A percentile compares a stretch with the other conserved stretches of the same genome.
phyloP scores from a whole-genome alignment of 1,140 invertebrate genomes.

The Drosophila erecta region DNA sequence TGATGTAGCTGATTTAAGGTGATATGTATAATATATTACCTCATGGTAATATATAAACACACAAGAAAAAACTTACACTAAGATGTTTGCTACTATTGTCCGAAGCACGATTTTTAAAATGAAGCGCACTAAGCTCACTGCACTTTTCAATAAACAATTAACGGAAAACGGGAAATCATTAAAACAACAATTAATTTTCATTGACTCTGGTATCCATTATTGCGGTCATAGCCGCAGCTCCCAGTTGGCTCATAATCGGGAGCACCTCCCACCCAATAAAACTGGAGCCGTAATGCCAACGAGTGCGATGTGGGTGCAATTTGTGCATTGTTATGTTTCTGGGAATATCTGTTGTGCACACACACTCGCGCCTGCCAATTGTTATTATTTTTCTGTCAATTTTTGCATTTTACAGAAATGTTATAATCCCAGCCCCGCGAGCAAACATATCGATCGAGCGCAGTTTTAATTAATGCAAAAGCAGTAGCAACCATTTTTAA shows the following conservation, averaged over 20 bases:
- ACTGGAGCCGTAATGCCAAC: constrained; percentile 15
- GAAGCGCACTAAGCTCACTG: constrained; percentile 40
- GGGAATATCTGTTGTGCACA: constrained; percentile 29
- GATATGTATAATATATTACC: constrained; percentile 16
- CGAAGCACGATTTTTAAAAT: too few relatives aligned
- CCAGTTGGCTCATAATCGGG: constrained; percentile 29
- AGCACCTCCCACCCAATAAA: constrained; percentile 7
- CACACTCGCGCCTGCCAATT: constrained; percentile 36
- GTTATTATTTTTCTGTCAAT: constrained; percentile 64
- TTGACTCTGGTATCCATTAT: constrained; percentile 29
- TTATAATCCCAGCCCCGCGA: constrained; percentile 39
- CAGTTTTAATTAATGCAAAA: constrained; percentile 57
- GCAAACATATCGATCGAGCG: constrained; percentile 22
- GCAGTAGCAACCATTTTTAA: constrained; percentile 56
- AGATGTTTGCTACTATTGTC: neutral
- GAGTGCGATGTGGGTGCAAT: constrained; percentile 30
- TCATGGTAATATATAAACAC: too few relatives aligned
- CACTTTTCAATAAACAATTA: constrained; percentile 62
- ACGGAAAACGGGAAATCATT: constrained; percentile 59
- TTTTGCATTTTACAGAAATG: constrained; percentile 47
- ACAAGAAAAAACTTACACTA: too few relatives aligned
- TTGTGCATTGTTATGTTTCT: constrained; percentile 46
- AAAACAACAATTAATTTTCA: constrained; percentile 75
- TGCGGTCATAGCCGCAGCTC: constrained; percentile 9
- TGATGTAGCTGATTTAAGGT: constrained; percentile 29